Evolutionary conservation across 1,140 invertebrate genomes (phyloP).

Genomic region (Acromyrmex echinatior): DNA sequence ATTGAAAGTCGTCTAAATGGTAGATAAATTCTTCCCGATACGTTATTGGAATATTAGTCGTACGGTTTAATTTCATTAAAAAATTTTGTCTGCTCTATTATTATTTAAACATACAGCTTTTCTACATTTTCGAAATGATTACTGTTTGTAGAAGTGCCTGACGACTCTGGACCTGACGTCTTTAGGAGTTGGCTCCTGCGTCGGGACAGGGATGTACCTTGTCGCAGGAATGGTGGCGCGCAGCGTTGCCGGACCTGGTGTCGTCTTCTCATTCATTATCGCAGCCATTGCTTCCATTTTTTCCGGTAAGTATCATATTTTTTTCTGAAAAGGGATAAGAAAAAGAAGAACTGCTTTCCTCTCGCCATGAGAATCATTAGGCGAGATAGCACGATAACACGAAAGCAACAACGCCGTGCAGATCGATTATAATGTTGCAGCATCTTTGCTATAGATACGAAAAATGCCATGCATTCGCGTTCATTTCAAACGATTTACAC

Average conservation of each 20-base stretch:
- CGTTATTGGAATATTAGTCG: background rate
- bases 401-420: no score
- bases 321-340: background rate
- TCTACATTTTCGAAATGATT: slow-evolving; percentile 22
- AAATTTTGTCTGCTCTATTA: background rate
- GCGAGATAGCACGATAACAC: background rate
- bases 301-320: slow-evolving; percentile 90
- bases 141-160: slow-evolving; percentile 92
- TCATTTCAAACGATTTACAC: background rate
- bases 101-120: background rate
- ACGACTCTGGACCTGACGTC: slow-evolving; percentile 96
- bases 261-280: slow-evolving; percentile 95
- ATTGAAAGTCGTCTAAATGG: background rate
- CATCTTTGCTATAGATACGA: background rate
- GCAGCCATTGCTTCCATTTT: slow-evolving; percentile 96
- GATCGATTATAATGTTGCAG: background rate
- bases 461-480: background rate
- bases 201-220: slow-evolving; percentile 97
- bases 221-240: slow-evolving; percentile 96
- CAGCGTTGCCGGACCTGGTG: slow-evolving; percentile 95
- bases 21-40: background rate
- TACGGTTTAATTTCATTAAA: background rate
- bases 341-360: background rate
- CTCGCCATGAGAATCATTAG: background rate
- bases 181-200: slow-evolving; percentile 96